These are phyloP conservation scores for Amiota minor DNA, from an alignment of 2,888 invertebrate species.

Conservation along the genomic window DNA sequence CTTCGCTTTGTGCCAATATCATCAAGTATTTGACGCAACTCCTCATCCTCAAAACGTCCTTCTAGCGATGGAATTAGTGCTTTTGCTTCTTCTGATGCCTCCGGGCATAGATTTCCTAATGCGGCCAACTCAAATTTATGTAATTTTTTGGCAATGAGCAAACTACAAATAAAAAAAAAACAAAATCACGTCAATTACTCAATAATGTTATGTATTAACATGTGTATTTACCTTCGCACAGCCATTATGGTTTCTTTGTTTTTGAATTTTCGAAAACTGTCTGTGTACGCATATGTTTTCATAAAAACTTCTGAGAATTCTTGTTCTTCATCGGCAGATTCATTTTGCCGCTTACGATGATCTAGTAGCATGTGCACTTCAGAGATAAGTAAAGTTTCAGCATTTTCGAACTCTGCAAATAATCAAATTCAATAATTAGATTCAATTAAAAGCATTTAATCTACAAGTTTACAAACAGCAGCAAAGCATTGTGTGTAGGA, in stretches of 20 bases:
- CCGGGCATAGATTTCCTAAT: slow-evolving; percentile 98
- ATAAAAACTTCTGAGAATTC: slow-evolving; percentile 98
- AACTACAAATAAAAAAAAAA: slow-evolving; percentile 76
- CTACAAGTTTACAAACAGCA: slow-evolving; percentile 14
- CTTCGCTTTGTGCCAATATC: slow-evolving; percentile 99
- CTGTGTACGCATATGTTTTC: slow-evolving; percentile 97
- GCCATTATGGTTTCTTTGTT: slow-evolving; percentile 98
- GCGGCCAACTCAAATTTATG: slow-evolving; percentile 99
- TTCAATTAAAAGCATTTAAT: not conserved
- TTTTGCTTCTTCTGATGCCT: slow-evolving; percentile 98
- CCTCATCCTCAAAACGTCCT: slow-evolving; percentile 98
- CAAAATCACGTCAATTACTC: too few relatives aligned
- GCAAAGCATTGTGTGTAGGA: not conserved
- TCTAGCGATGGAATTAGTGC: slow-evolving; percentile 97
- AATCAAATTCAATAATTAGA: not conserved
- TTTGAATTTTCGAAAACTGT: slow-evolving; percentile 96
- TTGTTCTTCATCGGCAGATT: slow-evolving; percentile 98
- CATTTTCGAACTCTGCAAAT: slow-evolving; percentile 93
- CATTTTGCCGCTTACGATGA: slow-evolving; percentile 97
- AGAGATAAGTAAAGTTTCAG: slow-evolving; percentile 96
- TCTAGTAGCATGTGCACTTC: slow-evolving; percentile 97
- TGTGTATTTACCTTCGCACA: slow-evolving; percentile 84
- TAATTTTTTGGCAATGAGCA: slow-evolving; percentile 92
- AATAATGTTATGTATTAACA: not conserved
- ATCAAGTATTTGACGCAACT: slow-evolving; percentile 94